phyloP scores from a whole-genome alignment of 2,113 vertebrate species.

The Tenebrosternarchus preto region DNA sequence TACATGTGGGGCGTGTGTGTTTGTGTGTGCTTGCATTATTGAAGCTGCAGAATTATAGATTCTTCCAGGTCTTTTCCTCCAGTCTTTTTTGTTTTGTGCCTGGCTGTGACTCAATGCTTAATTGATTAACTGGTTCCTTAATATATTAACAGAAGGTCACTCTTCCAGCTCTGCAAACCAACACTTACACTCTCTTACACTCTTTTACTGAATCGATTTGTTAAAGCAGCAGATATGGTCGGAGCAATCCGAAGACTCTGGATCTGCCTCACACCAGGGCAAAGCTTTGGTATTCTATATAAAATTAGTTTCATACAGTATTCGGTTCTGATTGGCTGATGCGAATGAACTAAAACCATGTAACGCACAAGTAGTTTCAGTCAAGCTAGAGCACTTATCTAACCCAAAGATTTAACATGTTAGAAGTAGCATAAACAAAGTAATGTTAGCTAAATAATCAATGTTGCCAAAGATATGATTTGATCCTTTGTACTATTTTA shows the following conservation, averaged over 20 bases:
- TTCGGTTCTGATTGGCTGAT: too few relatives aligned
- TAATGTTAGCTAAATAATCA: too few relatives aligned
- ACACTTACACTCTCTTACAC: conserved; percentile 31
- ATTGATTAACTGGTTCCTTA: conserved; percentile 48
- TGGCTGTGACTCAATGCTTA: conserved; percentile 25
- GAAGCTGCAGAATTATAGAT: conserved; percentile 54
- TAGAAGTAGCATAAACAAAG: too few relatives aligned
- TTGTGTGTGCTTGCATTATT: conserved; percentile 18
- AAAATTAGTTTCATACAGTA: too few relatives aligned
- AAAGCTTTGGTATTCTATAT: too few relatives aligned
- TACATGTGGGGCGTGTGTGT: conserved; percentile 30
- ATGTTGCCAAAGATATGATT: too few relatives aligned
- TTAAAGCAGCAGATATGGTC: not conserved
- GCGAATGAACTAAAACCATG: too few relatives aligned
- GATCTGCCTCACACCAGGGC: too few relatives aligned
- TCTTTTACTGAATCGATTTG: conserved; percentile 1
- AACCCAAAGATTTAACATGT: too few relatives aligned
- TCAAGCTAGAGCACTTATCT: too few relatives aligned
- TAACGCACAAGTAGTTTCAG: too few relatives aligned
- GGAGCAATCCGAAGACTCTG: not conserved
- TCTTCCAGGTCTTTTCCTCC: not conserved
- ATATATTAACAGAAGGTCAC: conserved; percentile 47
- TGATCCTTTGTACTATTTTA: too few relatives aligned
- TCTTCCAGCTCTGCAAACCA: conserved; percentile 28
- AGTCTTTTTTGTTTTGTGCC: conserved; percentile 2